Percentiles rank a stretch among this genome's conserved stretches.
Evolutionary conservation across 2,797 vertebrate genomes (phyloP).

Genomic region (Artibeus jamaicensis): DNA sequence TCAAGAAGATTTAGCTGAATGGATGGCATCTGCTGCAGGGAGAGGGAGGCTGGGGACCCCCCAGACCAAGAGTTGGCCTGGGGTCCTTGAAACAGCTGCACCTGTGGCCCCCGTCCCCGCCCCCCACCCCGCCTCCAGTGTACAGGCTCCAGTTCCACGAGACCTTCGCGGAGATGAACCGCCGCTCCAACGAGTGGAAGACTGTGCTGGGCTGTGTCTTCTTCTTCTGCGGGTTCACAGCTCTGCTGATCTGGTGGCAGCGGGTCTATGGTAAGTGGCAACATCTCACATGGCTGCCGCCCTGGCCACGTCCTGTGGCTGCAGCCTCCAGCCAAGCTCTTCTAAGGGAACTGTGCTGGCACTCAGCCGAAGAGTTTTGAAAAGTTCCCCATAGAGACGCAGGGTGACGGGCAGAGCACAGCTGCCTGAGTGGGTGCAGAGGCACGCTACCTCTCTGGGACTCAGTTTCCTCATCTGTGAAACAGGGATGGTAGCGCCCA

Average conservation of each 20-base stretch:
- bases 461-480: not conserved
- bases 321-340: not conserved
- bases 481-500: not conserved
- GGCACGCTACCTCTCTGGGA: not conserved
- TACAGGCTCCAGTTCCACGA: conserved; percentile 87
- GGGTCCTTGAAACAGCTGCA: not conserved
- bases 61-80: not conserved
- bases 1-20: not conserved
- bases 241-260: conserved; percentile 90
- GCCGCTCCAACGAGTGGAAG: conserved; percentile 86
- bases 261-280: conserved; percentile 81
- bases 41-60: not conserved
- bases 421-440: not conserved
- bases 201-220: conserved; percentile 85
- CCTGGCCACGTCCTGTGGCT: not conserved
- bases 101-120: not conserved
- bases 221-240: conserved; percentile 88
- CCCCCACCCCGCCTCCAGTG: conserved; percentile 78
- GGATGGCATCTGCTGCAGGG: not conserved
- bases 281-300: too few relatives aligned
- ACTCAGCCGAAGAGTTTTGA: not conserved
- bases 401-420: not conserved
- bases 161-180: conserved; percentile 89
- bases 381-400: not conserved
- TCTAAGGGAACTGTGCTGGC: not conserved